phyloP scores from a whole-genome alignment of 2,888 invertebrate genomes.

The Pecten maximus region DNA sequence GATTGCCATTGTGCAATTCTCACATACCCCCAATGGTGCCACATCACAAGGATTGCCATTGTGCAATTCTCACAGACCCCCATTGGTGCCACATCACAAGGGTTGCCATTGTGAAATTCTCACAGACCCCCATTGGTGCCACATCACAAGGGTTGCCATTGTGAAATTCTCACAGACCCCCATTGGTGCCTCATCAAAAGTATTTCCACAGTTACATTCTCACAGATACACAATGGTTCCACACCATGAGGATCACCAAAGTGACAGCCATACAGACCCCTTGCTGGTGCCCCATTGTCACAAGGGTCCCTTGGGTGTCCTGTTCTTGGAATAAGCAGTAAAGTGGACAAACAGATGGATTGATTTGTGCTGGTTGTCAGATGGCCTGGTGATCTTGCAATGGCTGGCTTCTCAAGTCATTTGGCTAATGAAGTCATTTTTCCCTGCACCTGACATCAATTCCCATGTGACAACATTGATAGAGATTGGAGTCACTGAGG shows the following conservation, averaged over 20 bases:
- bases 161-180: neutral
- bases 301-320: conserved; percentile 4
- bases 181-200: neutral
- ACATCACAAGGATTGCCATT: too few species aligned
- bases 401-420: conserved; percentile 31
- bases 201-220: neutral
- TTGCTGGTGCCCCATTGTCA: neutral
- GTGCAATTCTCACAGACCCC: neutral
- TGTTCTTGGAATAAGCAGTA: neutral
- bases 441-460: neutral
- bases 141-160: neutral
- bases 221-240: neutral
- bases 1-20: too few species aligned
- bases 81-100: neutral
- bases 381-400: conserved; percentile 36
- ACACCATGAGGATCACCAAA: neutral
- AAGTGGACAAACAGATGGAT: conserved; percentile 35
- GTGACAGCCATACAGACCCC: neutral
- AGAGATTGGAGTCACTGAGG: neutral
- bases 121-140: neutral
- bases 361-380: conserved; percentile 33
- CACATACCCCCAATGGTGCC: too few species aligned
- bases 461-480: conserved; percentile 24
- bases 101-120: neutral
- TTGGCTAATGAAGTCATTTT: conserved; percentile 35